Evolutionary conservation across 1,140 invertebrate species (phyloP), one percentile per base, ranked within the genome.

Genomic region (Hylyphantes graminicola): DNA sequence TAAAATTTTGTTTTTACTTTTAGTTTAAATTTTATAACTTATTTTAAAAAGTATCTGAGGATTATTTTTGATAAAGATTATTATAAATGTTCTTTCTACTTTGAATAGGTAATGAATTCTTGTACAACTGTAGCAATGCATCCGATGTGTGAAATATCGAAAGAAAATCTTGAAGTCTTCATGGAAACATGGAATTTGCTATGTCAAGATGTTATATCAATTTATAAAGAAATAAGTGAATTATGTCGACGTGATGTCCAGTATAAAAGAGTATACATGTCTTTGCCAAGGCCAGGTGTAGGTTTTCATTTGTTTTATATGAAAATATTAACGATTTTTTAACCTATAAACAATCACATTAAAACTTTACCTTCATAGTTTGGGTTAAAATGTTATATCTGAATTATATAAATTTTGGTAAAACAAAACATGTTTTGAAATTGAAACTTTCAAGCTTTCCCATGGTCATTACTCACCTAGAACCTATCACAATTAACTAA

Each of bases 81-180:
- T 35, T 35, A 35, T 13, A 59, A 59, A 59, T 13, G 8, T 59
- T 59, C 48, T 2, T 65, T 13, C 11, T 53, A 17, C 8, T 54
- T 55, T 78, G 65, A 15, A 78, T 87, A 90, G 93, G 95, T 98
- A 51, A 93, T 98, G 79, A 95, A 96, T 81, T 96, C 98, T 51
- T 96, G 97, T 72, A 93, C 96, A 86, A 98, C 96, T 53, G 90
- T 99, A 73, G 95, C 95, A 75, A 93, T 94, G 88, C 94, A 98
- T 92, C 96, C 97, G 0, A 94, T 93, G 72, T 98, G 97, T 88
- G 96, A 98, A 90, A 98, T 98, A 85, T 96, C 97, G 59, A 94
- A 97, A 89, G 98, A 99, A 89, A 99, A 99, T 91, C 63, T 99
- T 15, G 97, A 99, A 92, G 96, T 98, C 68, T 99, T 99, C 90